Percentiles rank a stretch among this genome's conserved stretches.
Conservation (phyloP, 2,113 vertebrate genomes). For the Cyprinodon brontotheroides region DNA sequence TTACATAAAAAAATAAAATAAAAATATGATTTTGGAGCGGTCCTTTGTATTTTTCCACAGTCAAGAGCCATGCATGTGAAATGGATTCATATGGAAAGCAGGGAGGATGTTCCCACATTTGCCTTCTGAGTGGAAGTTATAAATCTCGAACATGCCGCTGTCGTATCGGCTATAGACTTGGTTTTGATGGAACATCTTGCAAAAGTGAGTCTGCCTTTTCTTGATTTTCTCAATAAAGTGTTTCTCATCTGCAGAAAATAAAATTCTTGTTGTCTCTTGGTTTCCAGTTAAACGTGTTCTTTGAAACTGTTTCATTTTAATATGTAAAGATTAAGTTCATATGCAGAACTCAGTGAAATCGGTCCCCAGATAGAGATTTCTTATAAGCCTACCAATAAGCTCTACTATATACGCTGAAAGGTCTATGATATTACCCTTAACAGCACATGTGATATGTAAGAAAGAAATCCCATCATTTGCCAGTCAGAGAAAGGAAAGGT, state of each 20-base stretch:
- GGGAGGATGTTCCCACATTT: conserved; percentile 93
- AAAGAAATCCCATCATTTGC: background rate
- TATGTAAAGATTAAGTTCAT: background rate
- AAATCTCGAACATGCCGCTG: conserved; percentile 94
- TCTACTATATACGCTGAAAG: background rate
- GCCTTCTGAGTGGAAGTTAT: conserved; percentile 92
- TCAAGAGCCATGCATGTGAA: conserved; percentile 92
- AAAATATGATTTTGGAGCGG: background rate
- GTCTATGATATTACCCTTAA: background rate
- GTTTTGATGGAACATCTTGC: conserved; percentile 90
- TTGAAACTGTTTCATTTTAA: background rate
- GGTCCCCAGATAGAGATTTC: background rate
- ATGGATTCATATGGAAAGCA: conserved; percentile 83
- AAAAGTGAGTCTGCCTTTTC: conserved; percentile 88
- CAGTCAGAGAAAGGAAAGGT: background rate
- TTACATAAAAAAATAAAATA: conserved; percentile 6
- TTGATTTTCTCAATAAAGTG: background rate
- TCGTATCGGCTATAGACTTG: conserved; percentile 89
- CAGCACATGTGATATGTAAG: background rate
- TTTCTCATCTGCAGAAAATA: background rate
- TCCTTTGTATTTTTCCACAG: conserved; percentile 71
- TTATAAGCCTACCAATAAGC: background rate
- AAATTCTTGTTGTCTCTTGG: background rate
- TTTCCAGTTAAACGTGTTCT: background rate
- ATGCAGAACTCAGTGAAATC: background rate